Evolutionary conservation across 2,888 invertebrate genomes (phyloP), one percentile per base, ranked within the genome.

Genomic region (Uropetala carovei): DNA sequence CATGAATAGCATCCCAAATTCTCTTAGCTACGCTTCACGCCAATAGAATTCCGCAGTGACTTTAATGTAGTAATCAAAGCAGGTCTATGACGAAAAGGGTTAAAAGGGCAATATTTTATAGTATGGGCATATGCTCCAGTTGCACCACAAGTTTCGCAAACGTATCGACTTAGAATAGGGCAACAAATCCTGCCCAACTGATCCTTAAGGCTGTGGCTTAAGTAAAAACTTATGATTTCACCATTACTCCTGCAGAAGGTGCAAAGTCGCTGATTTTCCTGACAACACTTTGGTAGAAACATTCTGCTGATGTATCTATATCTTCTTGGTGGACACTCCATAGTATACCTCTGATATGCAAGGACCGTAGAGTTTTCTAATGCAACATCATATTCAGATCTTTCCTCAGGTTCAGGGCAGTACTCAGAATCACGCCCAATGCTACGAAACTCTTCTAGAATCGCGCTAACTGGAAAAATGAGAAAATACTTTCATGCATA

Each of bases 401-500:
- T 14, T 7, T 43, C 89, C 43, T 89, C 89, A 18, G 64, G 16
- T 56, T 89, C 89, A 0, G 89, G 89, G 27, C 30, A 64, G 60
- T 89, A 89, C 3, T 60, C 89, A n/a, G 89, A 89, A 56, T 89
- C 89, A 16, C 64, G 64, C 11, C 89, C 89, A 43, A 89, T 89
- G n/a, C 10, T 89, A 11, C 89, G 30, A 18, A 89, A 89, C 68
- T 89, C 89, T n/a, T 60, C 64, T 13, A 89, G n/a, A 56, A 89
- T 43, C 30, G 60, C 18, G 43, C 64, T 64, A 59, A 89, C 89
- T 89, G 89, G 43, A 89, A 89, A n/a, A 8, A 68, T 64, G 3
- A 30, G 43, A n/a, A 9, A 60, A 11, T 9, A 30, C 9, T 9
- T 43, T 68, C n/a, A 0, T 83, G 30, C 14, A 3, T 75, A 27